Evolutionary conservation across 2,113 vertebrate genomes (phyloP).

Genomic region (Amazona guildingii): DNA sequence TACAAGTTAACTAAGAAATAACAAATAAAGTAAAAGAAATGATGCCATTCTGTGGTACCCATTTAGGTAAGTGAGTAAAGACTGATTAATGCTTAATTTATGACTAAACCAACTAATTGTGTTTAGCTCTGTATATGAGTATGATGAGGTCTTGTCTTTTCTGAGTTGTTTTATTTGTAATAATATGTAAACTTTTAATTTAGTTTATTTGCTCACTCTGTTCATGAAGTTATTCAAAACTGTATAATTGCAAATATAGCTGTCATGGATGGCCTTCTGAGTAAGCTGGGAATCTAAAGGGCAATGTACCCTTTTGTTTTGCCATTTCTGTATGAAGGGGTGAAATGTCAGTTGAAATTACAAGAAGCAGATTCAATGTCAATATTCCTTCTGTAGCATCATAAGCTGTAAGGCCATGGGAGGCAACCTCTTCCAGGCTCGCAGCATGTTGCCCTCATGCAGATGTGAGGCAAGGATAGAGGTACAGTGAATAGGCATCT

Average conservation of each 20-base stretch:
- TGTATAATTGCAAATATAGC: background rate
- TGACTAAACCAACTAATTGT: background rate
- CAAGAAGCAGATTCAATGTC: background rate
- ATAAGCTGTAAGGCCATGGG: background rate
- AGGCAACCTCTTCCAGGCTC: background rate
- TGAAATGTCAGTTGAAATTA: background rate
- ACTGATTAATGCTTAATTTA: background rate
- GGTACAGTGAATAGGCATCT: background rate
- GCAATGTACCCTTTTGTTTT: background rate
- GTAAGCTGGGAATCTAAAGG: background rate
- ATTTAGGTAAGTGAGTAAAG: background rate
- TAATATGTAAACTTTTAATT: background rate
- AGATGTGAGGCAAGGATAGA: background rate
- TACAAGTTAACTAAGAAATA: constrained; percentile 9
- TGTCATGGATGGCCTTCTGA: background rate
- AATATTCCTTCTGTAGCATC: background rate
- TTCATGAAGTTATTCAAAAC: background rate
- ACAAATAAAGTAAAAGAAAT: background rate
- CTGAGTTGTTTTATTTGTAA: background rate
- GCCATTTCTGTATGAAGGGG: background rate
- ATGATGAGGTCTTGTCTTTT: background rate
- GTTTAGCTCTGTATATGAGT: background rate
- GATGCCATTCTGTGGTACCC: background rate
- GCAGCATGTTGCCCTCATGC: background rate
- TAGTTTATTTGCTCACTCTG: background rate